A percentile compares a stretch with the other conserved stretches of the same genome.
These are phyloP conservation scores for Stegastes partitus DNA, from an alignment of 2,113 vertebrate genomes.

Conservation along the genomic window DNA sequence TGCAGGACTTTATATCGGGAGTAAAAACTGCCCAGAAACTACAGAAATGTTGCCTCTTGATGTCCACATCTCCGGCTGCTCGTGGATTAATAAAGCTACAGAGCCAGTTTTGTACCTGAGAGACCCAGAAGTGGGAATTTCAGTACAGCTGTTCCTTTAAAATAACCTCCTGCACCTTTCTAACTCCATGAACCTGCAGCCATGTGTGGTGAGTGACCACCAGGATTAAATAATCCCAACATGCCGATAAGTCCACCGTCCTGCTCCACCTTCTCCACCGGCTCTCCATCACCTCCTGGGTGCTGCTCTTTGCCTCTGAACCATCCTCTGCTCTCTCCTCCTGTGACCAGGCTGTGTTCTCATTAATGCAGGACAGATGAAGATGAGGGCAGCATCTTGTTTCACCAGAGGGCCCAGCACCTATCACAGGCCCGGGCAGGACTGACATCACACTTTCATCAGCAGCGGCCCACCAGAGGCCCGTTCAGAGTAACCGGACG, in stretches of 20 bases:
- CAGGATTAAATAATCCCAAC: slow-evolving; percentile 9
- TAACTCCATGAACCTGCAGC: not conserved
- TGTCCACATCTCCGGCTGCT: too few species aligned
- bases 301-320: slow-evolving; percentile 42
- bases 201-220: not conserved
- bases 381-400: slow-evolving; percentile 46
- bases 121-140: too few species aligned
- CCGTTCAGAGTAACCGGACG: not conserved
- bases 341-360: slow-evolving; percentile 13
- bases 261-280: not conserved
- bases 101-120: too few species aligned
- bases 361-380: slow-evolving; percentile 60
- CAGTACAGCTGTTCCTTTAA: too few species aligned
- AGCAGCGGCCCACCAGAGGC: slow-evolving; percentile 25
- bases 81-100: too few species aligned
- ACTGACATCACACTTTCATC: slow-evolving; percentile 28
- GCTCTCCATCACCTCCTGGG: not conserved
- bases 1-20: too few species aligned
- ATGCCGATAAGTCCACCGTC: not conserved
- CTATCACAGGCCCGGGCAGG: slow-evolving; percentile 1
- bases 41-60: too few species aligned
- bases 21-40: too few species aligned
- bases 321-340: not conserved
- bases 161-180: not conserved
- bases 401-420: slow-evolving; percentile 22